Conservation (phyloP, 2,113 vertebrate species). For the Regulus satrapa region DNA sequence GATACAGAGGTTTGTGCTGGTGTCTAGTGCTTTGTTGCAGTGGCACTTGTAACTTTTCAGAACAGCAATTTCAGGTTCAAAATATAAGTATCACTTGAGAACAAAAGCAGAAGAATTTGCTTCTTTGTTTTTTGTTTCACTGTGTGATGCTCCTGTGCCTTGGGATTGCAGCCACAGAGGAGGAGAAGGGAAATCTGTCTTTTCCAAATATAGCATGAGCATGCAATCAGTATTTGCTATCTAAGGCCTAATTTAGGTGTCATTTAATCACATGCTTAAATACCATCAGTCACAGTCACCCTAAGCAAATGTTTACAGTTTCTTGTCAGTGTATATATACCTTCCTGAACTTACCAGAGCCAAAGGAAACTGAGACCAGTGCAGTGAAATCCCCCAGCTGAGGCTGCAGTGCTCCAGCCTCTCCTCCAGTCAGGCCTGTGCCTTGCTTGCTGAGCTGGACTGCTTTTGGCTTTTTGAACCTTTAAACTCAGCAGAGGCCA, state of each 20-base stretch:
- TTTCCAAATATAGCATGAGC: not conserved
- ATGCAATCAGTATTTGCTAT: not conserved
- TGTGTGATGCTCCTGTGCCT: not conserved
- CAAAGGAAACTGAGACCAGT: not conserved
- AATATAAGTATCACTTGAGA: not conserved
- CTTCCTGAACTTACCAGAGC: not conserved
- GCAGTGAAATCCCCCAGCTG: not conserved
- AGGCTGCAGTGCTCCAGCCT: not conserved
- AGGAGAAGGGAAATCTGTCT: not conserved
- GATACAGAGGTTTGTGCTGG: not conserved
- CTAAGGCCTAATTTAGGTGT: not conserved
- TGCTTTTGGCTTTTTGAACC: not conserved
- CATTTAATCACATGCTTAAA: not conserved
- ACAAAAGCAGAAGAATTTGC: not conserved
- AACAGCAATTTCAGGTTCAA: not conserved
- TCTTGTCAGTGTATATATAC: not conserved
- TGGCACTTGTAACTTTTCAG: not conserved
- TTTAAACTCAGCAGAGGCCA: not conserved
- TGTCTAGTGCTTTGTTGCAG: not conserved
- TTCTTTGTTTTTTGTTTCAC: not conserved
- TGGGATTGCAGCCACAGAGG: not conserved
- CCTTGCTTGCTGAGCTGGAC: rapidly evolving
- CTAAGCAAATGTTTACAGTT: not conserved
- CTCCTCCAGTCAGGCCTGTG: not conserved
- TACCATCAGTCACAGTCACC: not conserved